These are phyloP conservation scores for Caerostris darwini DNA, from an alignment of 1,140 invertebrate genomes.

Conservation along the genomic window DNA sequence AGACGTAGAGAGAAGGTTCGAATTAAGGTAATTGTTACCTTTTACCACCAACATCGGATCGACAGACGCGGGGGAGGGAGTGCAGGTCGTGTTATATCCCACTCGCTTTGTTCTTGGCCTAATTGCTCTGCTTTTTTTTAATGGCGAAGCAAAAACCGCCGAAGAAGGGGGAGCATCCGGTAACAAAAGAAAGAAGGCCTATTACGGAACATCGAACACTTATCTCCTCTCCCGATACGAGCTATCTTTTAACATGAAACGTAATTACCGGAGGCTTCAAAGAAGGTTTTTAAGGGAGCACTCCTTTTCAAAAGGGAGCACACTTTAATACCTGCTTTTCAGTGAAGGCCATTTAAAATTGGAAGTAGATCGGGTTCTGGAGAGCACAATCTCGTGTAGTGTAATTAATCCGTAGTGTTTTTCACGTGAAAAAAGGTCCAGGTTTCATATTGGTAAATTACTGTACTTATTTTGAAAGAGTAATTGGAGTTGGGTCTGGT, in stretches of 20 bases:
- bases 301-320: not conserved
- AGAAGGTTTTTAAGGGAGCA: not conserved
- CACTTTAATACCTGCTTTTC: no score
- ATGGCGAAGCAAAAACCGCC: not conserved
- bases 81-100: not conserved
- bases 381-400: not conserved
- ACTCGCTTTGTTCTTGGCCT: slow-evolving; percentile 4
- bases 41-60: not conserved
- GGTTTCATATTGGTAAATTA: no score
- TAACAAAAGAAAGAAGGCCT: not conserved
- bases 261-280: not conserved
- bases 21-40: slow-evolving; percentile 28
- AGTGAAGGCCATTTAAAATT: no score
- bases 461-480: no score
- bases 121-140: not conserved
- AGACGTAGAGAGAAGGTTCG: not conserved
- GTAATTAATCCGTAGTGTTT: not conserved
- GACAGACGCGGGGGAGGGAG: not conserved
- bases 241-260: not conserved
- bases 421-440: no score
- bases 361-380: not conserved
- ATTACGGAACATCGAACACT: not conserved
- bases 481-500: no score
- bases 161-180: not conserved
- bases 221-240: not conserved